A percentile compares a stretch with the other conserved stretches of the same genome.
Conservation (phyloP, 2,888 invertebrate species). For the Drosophila tanythrix region DNA sequence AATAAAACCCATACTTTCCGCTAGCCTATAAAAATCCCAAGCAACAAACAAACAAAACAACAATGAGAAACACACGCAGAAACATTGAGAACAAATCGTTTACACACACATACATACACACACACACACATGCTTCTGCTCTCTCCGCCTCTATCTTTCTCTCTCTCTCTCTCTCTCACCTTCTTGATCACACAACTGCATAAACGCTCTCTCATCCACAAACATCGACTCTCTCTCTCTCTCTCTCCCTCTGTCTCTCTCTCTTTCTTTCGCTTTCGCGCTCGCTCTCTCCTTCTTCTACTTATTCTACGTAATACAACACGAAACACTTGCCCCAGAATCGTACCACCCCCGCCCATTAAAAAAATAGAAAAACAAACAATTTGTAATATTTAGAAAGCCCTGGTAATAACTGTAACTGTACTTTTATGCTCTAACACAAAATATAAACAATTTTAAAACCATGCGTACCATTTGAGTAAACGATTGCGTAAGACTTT, state of each 20-base stretch:
- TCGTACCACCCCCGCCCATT: conserved; percentile 25
- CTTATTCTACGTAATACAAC: conserved; percentile 34
- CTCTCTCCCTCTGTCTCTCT: conserved; percentile 23
- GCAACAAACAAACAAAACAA: conserved; percentile 10
- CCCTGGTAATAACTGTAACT: conserved; percentile 53
- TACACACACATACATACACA: conserved; percentile 15
- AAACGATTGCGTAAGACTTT: conserved; percentile 51
- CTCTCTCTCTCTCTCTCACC: not conserved
- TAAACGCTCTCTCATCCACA: not conserved
- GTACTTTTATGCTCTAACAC: conserved; percentile 45
- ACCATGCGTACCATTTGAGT: conserved; percentile 60
- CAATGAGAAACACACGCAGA: conserved; percentile 19
- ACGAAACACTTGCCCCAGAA: conserved; percentile 31
- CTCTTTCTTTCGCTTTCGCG: conserved; percentile 5
- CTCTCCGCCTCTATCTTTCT: not conserved
- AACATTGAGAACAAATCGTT: conserved; percentile 24
- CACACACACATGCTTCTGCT: conserved; percentile 1
- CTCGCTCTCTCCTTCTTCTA: conserved; percentile 32
- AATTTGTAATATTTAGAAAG: conserved; percentile 19
- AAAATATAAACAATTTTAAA: conserved; percentile 8
- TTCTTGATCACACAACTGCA: conserved; percentile 7
- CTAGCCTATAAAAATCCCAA: conserved; percentile 8
- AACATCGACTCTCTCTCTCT: conserved; percentile 8
- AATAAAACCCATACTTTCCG: conserved; percentile 2
- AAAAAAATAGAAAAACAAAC: conserved; percentile 8